Evolutionary conservation across 2,888 invertebrate species (phyloP).

Genomic region (Chamaedrilus cognettii): DNA sequence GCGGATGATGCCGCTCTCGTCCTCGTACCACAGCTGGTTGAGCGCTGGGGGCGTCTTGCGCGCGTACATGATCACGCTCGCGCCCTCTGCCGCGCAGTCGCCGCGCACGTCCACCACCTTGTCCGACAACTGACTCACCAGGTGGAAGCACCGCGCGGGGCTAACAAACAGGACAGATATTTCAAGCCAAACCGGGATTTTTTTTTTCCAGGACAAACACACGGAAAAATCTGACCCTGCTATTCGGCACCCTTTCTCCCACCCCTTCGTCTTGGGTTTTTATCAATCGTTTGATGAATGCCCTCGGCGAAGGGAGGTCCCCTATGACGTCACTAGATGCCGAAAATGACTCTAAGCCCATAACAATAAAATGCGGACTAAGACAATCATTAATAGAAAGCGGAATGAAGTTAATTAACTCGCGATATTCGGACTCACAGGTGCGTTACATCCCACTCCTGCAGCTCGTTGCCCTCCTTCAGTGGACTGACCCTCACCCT

Average conservation of each 20-base stretch:
- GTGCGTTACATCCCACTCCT: slow-evolving; percentile 15
- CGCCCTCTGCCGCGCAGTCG: background rate
- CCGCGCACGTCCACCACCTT: slow-evolving; percentile 22
- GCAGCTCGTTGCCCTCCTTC: background rate
- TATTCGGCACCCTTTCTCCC: too few species aligned
- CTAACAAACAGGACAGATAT: too few species aligned
- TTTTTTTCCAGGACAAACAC: background rate
- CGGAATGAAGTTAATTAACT: too few species aligned
- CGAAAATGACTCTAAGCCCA: too few species aligned
- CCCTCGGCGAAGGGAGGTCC: too few species aligned
- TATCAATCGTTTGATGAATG: too few species aligned
- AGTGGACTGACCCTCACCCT: background rate
- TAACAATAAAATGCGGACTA: background rate
- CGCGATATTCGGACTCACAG: too few species aligned
- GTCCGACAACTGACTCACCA: slow-evolving; percentile 11
- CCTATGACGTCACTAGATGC: too few species aligned
- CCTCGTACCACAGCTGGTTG: slow-evolving; percentile 30
- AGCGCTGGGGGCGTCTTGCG: slow-evolving; percentile 2
- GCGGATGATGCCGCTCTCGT: slow-evolving; percentile 17
- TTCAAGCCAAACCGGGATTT: background rate
- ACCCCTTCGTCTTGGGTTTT: too few species aligned
- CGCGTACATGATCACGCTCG: slow-evolving; percentile 21
- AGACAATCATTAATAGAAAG: background rate
- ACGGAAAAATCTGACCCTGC: too few species aligned
- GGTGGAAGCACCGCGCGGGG: slow-evolving; percentile 7